Evolutionary conservation across 1,140 invertebrate genomes (phyloP).

Genomic region (Drosophila rufa): DNA sequence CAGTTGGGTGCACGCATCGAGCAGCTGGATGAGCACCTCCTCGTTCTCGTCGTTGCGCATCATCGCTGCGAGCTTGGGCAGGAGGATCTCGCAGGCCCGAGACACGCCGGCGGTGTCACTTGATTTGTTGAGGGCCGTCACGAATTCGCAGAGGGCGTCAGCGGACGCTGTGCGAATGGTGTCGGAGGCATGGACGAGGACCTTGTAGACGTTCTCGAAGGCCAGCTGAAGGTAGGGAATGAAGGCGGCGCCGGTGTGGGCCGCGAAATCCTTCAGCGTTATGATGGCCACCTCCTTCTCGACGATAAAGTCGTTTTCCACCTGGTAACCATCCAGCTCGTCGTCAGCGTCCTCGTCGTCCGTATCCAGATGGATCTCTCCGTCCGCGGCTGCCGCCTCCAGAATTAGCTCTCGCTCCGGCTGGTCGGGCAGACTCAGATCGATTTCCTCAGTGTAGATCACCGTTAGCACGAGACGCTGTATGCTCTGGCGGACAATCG

Average conservation of each 20-base stretch:
- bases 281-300: slow-evolving; percentile 93
- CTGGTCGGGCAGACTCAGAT: slow-evolving; percentile 50
- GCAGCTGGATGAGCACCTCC: slow-evolving; percentile 89
- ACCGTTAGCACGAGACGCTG: slow-evolving; percentile 89
- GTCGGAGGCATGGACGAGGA: too few relatives aligned
- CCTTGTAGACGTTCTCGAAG: too few relatives aligned
- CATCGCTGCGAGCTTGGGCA: slow-evolving; percentile 90
- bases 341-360: slow-evolving; percentile 74
- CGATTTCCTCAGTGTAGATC: slow-evolving; percentile 87
- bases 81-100: slow-evolving; percentile 86
- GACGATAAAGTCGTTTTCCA: slow-evolving; percentile 91
- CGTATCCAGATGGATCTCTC: slow-evolving; percentile 85
- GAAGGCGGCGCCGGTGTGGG: slow-evolving; percentile 88
- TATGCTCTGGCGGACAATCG: slow-evolving; percentile 88
- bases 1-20: slow-evolving; percentile 88
- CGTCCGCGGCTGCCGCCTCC: slow-evolving; percentile 56
- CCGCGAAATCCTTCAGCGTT: slow-evolving; percentile 90
- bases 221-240: slow-evolving; percentile 87
- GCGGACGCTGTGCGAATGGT: too few relatives aligned
- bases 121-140: too few relatives aligned
- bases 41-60: slow-evolving; percentile 89
- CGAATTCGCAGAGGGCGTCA: too few relatives aligned
- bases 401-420: slow-evolving; percentile 86
- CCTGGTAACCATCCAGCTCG: slow-evolving; percentile 86
- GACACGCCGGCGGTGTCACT: slow-evolving; percentile 84